Evolutionary conservation across 2,113 vertebrate species (phyloP).

Genomic region (Corythornis vintsioides): DNA sequence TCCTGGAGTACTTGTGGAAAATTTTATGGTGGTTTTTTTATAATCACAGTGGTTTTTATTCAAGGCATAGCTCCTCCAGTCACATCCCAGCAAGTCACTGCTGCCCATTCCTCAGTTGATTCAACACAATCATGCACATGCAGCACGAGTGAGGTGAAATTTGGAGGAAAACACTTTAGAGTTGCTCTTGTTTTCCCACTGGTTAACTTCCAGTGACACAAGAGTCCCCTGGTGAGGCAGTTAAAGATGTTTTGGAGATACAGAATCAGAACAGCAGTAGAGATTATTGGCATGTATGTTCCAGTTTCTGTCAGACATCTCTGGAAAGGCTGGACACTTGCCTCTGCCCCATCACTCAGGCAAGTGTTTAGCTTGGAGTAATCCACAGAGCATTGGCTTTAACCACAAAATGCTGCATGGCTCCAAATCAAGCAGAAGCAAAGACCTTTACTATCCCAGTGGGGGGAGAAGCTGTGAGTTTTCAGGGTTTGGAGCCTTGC

Average conservation of each 20-base stretch:
- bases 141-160: rapidly evolving
- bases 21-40: not conserved
- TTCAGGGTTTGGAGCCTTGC: not conserved
- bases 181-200: not conserved
- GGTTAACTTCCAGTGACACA: not conserved
- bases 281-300: not conserved
- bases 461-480: not conserved
- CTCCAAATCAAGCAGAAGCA: not conserved
- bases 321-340: not conserved
- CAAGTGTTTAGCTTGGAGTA: not conserved
- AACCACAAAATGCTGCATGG: not conserved
- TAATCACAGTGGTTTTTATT: not conserved
- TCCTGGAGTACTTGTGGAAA: not conserved
- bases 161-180: not conserved
- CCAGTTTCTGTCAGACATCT: not conserved
- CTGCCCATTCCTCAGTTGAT: not conserved
- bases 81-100: not conserved
- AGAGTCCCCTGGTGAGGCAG: not conserved
- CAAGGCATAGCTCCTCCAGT: not conserved
- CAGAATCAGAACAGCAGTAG: not conserved
- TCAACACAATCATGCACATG: rapidly evolving
- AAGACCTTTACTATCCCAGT: not conserved
- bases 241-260: not conserved
- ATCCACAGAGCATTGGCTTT: not conserved
- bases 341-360: too few relatives aligned